Evolutionary conservation across 2,888 invertebrate genomes (phyloP).

Genomic region (Pseudolycoriella hygida): DNA sequence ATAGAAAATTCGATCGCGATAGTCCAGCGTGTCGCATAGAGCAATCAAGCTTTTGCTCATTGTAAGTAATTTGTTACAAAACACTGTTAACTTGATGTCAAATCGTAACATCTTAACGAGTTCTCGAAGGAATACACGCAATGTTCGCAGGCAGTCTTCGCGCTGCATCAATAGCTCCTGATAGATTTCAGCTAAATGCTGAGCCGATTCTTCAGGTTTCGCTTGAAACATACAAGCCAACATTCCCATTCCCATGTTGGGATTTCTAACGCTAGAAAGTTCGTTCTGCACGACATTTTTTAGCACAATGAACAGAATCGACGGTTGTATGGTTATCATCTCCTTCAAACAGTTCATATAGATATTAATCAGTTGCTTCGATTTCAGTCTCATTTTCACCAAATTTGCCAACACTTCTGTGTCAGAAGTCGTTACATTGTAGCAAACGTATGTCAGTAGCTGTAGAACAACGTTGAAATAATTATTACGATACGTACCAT

Average conservation of each 20-base stretch:
- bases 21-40: conserved; percentile 43
- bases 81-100: conserved; percentile 61
- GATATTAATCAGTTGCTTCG: conserved; percentile 77
- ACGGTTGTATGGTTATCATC: conserved; percentile 67
- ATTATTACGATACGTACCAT: too few species aligned
- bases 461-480: too few species aligned
- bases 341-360: conserved; percentile 83
- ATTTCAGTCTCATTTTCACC: conserved; percentile 81
- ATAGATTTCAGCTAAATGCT: conserved; percentile 66
- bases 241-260: conserved; percentile 83
- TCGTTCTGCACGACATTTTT: conserved; percentile 92
- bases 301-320: conserved; percentile 67
- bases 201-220: conserved; percentile 63
- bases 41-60: conserved; percentile 38
- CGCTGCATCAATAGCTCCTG: conserved; percentile 70
- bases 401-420: conserved; percentile 64
- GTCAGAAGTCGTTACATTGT: conserved; percentile 66
- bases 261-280: conserved; percentile 76
- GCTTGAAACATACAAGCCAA: conserved; percentile 77
- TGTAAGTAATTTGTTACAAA: conserved; percentile 60
- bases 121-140: conserved; percentile 75
- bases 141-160: conserved; percentile 78
- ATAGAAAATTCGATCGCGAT: conserved; percentile 67
- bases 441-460: conserved; percentile 75
- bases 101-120: conserved; percentile 67